Conservation (phyloP, 92 coral and sea anemone species). For the Diadumene lineata region DNA sequence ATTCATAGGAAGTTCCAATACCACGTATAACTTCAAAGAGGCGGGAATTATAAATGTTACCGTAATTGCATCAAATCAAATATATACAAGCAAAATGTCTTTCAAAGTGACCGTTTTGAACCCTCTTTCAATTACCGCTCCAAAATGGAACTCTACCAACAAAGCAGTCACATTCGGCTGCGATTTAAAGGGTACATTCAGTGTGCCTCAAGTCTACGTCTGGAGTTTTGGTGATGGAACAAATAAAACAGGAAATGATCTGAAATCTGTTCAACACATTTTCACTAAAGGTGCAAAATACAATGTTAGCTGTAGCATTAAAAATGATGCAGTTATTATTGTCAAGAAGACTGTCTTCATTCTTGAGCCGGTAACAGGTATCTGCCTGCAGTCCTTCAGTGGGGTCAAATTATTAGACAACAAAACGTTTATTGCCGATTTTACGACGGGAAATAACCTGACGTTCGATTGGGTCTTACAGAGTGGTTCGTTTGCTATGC, state of each 20-base stretch:
- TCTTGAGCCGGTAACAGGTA: slow-evolving; percentile 68
- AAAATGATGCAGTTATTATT: slow-evolving; percentile 14
- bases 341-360: slow-evolving; percentile 44
- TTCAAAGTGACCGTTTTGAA: slow-evolving; percentile 43
- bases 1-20: slow-evolving; percentile 43
- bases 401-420: slow-evolving; percentile 65
- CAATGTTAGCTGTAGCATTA: slow-evolving; percentile 41
- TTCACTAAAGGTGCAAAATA: slow-evolving; percentile 57
- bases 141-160: slow-evolving; percentile 35
- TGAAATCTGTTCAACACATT: slow-evolving; percentile 42
- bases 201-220: slow-evolving; percentile 22
- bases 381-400: slow-evolving; percentile 49
- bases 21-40: slow-evolving; percentile 32
- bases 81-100: slow-evolving; percentile 35
- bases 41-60: slow-evolving; percentile 62
- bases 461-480: slow-evolving; percentile 67
- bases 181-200: slow-evolving; percentile 31
- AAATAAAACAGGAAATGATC: slow-evolving; percentile 12
- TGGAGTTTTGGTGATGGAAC: slow-evolving; percentile 85
- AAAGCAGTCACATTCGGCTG: slow-evolving; percentile 30
- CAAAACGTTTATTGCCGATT: slow-evolving; percentile 53
- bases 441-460: slow-evolving; percentile 75
- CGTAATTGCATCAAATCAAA: slow-evolving; percentile 62
- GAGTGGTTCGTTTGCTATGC: slow-evolving; percentile 24
- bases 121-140: slow-evolving; percentile 43